Conservation (phyloP, 2,888 invertebrate species). For the Temnothorax unifasciatus region DNA sequence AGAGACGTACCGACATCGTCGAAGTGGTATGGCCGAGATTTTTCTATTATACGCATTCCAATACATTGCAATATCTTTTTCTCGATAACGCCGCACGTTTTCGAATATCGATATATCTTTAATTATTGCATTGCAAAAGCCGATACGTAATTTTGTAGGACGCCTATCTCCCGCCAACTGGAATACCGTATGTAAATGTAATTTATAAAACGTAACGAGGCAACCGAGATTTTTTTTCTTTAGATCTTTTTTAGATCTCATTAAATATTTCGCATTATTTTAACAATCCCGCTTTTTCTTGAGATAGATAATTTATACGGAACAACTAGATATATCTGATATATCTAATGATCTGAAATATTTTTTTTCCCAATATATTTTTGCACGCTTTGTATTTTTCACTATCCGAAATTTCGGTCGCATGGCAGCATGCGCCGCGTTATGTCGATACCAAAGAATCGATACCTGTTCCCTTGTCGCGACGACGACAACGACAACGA, state of each 20-base stretch:
- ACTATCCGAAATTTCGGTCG: constrained; percentile 57
- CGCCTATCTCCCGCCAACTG: background rate
- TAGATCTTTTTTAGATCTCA: background rate
- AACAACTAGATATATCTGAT: background rate
- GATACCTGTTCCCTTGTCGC: constrained; percentile 67
- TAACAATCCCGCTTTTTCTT: background rate
- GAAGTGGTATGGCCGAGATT: constrained; percentile 54
- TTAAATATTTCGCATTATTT: background rate
- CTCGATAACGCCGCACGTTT: background rate
- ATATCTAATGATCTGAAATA: background rate
- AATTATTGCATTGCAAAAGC: background rate
- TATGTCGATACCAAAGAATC: constrained; percentile 74
- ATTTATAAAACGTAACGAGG: background rate
- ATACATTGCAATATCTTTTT: constrained; percentile 13
- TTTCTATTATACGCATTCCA: constrained; percentile 44
- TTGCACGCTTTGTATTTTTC: constrained; percentile 22
- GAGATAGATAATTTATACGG: background rate
- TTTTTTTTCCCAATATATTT: background rate
- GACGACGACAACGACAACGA: constrained; percentile 49
- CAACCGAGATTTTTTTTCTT: background rate
- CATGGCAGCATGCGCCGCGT: constrained; percentile 50
- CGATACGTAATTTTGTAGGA: background rate
- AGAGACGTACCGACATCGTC: constrained; percentile 72
- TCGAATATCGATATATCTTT: constrained; percentile 6
- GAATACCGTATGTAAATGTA: background rate